Conservation (phyloP, 2,113 vertebrate genomes). For the Nycticorax nycticorax region DNA sequence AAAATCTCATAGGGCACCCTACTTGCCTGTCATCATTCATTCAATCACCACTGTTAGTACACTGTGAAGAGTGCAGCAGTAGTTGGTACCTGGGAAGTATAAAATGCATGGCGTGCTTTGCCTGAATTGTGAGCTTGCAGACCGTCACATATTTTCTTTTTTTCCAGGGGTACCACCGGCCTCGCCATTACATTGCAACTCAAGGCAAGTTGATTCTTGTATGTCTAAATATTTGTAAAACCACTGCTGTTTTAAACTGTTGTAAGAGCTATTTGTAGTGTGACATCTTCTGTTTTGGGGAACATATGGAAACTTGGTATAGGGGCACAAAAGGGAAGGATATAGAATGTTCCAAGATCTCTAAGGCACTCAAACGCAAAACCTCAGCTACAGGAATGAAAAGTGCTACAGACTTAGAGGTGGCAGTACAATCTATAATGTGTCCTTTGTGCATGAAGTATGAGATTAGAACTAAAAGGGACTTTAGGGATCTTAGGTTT, state of each 20-base stretch:
- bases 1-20: not conserved
- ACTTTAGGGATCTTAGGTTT: not conserved
- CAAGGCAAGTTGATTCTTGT: slow-evolving; percentile 79
- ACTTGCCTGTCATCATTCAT: not conserved
- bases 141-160: not conserved
- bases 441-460: not conserved
- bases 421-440: not conserved
- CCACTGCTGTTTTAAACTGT: not conserved
- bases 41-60: not conserved
- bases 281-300: not conserved
- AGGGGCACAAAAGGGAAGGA: not conserved
- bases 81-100: not conserved
- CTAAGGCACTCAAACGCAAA: not conserved
- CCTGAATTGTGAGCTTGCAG: not conserved
- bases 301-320: not conserved
- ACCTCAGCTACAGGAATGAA: not conserved
- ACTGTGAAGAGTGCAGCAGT: not conserved
- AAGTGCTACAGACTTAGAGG: not conserved
- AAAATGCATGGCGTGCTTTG: not conserved
- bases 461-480: not conserved
- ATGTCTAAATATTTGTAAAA: not conserved
- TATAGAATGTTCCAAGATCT: not conserved
- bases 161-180: slow-evolving; percentile 84
- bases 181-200: slow-evolving; percentile 88
- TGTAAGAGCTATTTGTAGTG: not conserved